These are phyloP conservation scores for Cordylochernes scorpioides DNA, from an alignment of 2,888 invertebrate species.

Conservation along the genomic window DNA sequence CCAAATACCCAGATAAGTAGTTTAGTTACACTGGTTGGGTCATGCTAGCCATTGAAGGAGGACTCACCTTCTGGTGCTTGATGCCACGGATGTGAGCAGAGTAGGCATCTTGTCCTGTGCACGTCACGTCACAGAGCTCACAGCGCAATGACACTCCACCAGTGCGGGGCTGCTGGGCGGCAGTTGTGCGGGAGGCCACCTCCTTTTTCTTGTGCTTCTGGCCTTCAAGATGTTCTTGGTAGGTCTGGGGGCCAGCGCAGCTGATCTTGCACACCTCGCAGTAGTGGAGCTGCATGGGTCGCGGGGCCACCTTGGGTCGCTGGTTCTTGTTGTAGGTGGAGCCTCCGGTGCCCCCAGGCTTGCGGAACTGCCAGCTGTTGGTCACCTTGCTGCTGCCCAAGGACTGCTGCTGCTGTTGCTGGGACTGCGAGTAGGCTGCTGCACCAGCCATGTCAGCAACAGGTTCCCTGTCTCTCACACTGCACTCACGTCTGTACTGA, in stretches of 20 bases:
- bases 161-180: slow-evolving; percentile 6
- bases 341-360: no score
- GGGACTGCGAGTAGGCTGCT: no score
- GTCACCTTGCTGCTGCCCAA: no score
- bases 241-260: slow-evolving; percentile 76
- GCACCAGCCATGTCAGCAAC: no score
- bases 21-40: background rate
- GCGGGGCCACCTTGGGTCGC: slow-evolving; percentile 50
- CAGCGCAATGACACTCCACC: slow-evolving; percentile 46
- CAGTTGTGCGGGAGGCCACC: slow-evolving; percentile 28
- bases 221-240: slow-evolving; percentile 86
- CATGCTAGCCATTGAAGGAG: background rate
- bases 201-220: slow-evolving; percentile 98
- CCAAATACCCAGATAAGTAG: no score
- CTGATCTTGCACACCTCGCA: slow-evolving; percentile 98
- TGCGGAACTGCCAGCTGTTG: no score
- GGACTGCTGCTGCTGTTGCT: no score
- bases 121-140: slow-evolving; percentile 91
- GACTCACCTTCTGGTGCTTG: slow-evolving; percentile 73
- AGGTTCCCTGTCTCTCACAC: no score
- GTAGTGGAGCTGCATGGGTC: slow-evolving; percentile 79
- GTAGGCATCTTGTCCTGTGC: slow-evolving; percentile 93
- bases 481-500: no score
- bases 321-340: no score
- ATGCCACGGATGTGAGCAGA: slow-evolving; percentile 90